Percentiles rank a stretch among this genome's conserved stretches.
These are phyloP conservation scores for Cecidostiba fungosa DNA, from an alignment of 2,888 invertebrate species.

Conservation along the genomic window DNA sequence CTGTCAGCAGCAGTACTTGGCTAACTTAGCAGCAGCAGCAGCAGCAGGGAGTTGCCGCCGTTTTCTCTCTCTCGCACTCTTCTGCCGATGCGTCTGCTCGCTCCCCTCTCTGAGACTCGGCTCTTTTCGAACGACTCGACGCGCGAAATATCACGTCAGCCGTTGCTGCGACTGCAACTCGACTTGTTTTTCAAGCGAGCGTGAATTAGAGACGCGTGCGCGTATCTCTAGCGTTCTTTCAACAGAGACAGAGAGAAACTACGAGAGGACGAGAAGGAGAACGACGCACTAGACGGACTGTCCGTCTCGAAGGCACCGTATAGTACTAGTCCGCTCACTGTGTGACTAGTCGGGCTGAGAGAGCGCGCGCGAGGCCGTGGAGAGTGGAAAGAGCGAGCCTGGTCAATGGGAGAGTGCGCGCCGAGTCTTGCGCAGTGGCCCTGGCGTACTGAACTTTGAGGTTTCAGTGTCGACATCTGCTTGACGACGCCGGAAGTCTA, in stretches of 20 bases:
- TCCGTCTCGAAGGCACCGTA: slow-evolving; percentile 74
- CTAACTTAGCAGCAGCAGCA: background rate
- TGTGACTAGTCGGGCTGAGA: slow-evolving; percentile 34
- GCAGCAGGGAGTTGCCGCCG: slow-evolving; percentile 13
- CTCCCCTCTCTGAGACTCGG: background rate
- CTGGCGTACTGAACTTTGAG: slow-evolving; percentile 40
- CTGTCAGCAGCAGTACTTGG: background rate
- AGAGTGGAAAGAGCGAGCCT: slow-evolving; percentile 59
- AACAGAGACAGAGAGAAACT: background rate
- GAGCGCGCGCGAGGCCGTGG: background rate
- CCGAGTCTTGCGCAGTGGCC: slow-evolving; percentile 73
- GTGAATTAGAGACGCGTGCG: background rate
- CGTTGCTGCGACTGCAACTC: slow-evolving; percentile 6
- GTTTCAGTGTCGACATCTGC: slow-evolving; percentile 75
- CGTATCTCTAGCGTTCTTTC: background rate
- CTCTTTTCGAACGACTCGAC: background rate
- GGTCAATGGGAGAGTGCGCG: slow-evolving; percentile 79
- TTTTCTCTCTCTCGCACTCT: background rate
- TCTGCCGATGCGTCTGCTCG: background rate
- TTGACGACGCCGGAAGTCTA: slow-evolving; percentile 9
- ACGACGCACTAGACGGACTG: slow-evolving; percentile 66
- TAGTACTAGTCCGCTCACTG: slow-evolving; percentile 72
- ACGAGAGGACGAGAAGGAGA: slow-evolving; percentile 57
- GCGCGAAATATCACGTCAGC: slow-evolving; percentile 11
- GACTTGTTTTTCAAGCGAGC: background rate